Percentiles rank a stretch among this genome's conserved stretches.
These are phyloP conservation scores for Nannoperca australis DNA, from an alignment of 2,797 vertebrate species.

Conservation along the genomic window DNA sequence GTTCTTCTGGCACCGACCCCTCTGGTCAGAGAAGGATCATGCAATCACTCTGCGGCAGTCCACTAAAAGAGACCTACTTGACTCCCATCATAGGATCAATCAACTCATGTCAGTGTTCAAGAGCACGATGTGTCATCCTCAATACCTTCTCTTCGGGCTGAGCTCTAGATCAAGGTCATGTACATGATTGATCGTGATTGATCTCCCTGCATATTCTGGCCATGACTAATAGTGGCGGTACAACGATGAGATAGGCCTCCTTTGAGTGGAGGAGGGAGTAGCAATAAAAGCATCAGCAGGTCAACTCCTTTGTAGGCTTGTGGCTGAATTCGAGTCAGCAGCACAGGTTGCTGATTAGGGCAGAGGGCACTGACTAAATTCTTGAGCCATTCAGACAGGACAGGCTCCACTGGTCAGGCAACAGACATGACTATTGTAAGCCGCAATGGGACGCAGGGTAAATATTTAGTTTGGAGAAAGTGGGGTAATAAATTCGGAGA, in stretches of 20 bases:
- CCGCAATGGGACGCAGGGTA: constrained; percentile 83
- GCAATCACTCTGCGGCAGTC: constrained; percentile 76
- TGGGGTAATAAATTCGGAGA: constrained; percentile 83
- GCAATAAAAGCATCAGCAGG: constrained; percentile 64
- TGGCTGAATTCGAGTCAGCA: constrained; percentile 66
- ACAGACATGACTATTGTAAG: constrained; percentile 83
- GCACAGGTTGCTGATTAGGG: constrained; percentile 76
- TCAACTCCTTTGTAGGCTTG: constrained; percentile 78
- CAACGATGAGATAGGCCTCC: constrained; percentile 56
- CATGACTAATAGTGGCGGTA: constrained; percentile 79
- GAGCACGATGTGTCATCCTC: constrained; percentile 76
- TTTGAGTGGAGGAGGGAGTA: constrained; percentile 47
- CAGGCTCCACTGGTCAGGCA: constrained; percentile 73
- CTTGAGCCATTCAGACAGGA: constrained; percentile 75
- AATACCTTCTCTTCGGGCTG: constrained; percentile 73
- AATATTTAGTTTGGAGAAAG: constrained; percentile 87
- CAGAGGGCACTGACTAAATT: constrained; percentile 71
- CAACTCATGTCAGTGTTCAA: constrained; percentile 69
- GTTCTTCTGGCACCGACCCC: constrained; percentile 65
- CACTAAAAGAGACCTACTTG: constrained; percentile 64
- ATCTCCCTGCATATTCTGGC: constrained; percentile 78
- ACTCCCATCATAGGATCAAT: constrained; percentile 78
- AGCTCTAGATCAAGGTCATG: constrained; percentile 76
- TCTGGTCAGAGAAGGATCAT: constrained; percentile 63
- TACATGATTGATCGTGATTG: constrained; percentile 78